Percentiles rank a stretch among this genome's conserved stretches.
phyloP scores from a whole-genome alignment of 2,113 vertebrate species.

The Oreochromis spilurus region DNA sequence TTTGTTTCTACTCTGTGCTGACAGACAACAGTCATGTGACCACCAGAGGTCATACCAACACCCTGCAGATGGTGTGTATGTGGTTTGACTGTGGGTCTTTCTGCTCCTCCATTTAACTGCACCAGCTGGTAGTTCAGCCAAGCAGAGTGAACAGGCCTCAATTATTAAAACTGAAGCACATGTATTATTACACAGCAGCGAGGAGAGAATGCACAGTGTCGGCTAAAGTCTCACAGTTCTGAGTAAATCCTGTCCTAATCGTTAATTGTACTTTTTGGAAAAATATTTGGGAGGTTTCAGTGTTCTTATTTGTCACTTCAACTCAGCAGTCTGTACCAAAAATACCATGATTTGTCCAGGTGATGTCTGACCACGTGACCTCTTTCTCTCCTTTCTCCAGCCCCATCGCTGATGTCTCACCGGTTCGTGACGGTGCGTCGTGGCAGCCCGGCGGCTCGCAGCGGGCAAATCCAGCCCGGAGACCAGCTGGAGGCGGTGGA shows the following conservation, averaged over 20 bases:
- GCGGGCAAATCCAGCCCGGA: slow-evolving; percentile 69
- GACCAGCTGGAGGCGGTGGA: slow-evolving; percentile 74
- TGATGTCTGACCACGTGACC: not conserved
- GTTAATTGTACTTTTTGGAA: not conserved
- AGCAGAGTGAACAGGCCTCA: not conserved
- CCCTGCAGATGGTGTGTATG: not conserved
- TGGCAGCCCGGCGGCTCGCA: slow-evolving; percentile 73
- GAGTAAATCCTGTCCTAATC: not conserved
- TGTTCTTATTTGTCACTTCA: not conserved
- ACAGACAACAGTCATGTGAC: not conserved
- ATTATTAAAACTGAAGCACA: slow-evolving; percentile 21
- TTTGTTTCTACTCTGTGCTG: not conserved
- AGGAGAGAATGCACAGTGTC: not conserved
- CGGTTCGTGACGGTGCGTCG: slow-evolving; percentile 72
- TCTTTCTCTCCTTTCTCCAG: not conserved
- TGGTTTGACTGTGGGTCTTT: not conserved
- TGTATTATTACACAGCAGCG: slow-evolving; percentile 7
- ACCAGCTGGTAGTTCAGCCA: not conserved
- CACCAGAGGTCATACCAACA: not conserved
- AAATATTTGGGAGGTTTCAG: not conserved
- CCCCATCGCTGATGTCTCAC: slow-evolving; percentile 66
- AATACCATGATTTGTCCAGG: too few species aligned
- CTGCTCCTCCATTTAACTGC: not conserved
- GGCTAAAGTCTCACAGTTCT: not conserved
- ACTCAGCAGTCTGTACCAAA: accelerated